These are phyloP conservation scores for Pelobates cultripes DNA, from an alignment of 2,797 vertebrate species.

Conservation along the genomic window DNA sequence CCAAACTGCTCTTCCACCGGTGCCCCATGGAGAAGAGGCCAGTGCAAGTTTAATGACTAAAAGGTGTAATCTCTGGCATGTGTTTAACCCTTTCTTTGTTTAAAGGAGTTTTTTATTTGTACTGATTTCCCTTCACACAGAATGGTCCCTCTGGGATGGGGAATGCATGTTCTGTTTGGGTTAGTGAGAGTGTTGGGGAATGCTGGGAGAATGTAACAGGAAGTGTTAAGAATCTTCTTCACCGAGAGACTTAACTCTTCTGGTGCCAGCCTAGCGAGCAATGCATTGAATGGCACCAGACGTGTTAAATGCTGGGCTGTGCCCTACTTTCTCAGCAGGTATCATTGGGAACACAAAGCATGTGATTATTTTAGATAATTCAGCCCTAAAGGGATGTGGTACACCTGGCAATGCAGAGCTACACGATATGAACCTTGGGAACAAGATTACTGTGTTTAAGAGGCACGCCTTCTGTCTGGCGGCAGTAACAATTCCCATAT, in stretches of 20 bases:
- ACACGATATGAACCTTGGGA: constrained; percentile 44
- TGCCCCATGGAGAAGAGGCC: background rate
- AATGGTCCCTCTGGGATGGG: too few relatives aligned
- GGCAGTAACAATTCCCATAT: constrained; percentile 17
- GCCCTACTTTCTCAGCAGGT: constrained; percentile 3
- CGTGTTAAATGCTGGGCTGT: background rate
- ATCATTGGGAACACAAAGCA: constrained; percentile 60
- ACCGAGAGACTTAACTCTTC: background rate
- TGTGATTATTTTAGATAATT: constrained; percentile 71
- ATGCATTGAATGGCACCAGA: background rate
- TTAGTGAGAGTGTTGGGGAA: background rate
- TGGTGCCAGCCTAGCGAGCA: background rate
- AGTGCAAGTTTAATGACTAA: background rate
- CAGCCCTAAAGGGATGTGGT: constrained; percentile 66
- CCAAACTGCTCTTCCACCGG: background rate
- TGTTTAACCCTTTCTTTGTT: background rate
- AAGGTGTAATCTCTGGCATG: constrained; percentile 3
- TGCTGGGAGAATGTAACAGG: background rate
- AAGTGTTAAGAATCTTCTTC: background rate
- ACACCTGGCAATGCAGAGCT: constrained; percentile 64
- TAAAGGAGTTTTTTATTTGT: background rate
- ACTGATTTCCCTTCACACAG: too few relatives aligned
- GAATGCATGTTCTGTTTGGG: too few relatives aligned
- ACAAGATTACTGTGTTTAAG: constrained; percentile 58
- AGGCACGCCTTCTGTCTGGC: constrained; percentile 34